Evolutionary conservation across 2,888 invertebrate genomes (phyloP).

Genomic region (Andrena haemorrhoa): DNA sequence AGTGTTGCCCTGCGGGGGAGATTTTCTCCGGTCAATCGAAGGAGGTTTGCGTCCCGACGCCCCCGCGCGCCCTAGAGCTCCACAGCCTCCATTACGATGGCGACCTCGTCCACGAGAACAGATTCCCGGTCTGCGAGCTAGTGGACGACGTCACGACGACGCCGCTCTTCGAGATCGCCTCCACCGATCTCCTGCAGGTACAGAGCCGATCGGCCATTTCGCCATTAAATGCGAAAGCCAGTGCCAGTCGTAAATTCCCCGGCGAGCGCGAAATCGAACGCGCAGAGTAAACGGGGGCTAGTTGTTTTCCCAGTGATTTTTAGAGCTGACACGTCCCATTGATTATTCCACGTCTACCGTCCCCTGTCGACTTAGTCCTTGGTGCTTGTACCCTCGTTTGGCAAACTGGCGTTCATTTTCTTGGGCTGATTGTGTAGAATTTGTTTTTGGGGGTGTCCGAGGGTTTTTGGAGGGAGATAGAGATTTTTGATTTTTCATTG

Average conservation of each 20-base stretch:
- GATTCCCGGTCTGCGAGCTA: constrained; percentile 58
- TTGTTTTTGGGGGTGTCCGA: too few species aligned
- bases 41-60: constrained; percentile 33
- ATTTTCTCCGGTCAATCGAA: constrained; percentile 54
- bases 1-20: constrained; percentile 68
- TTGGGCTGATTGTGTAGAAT: too few species aligned
- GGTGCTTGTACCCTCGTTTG: too few species aligned
- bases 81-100: constrained; percentile 8
- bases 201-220: constrained; percentile 12
- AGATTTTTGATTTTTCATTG: too few species aligned
- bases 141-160: constrained; percentile 39
- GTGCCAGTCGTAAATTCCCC: constrained; percentile 8
- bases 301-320: constrained; percentile 5
- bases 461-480: too few species aligned
- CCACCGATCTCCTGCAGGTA: constrained; percentile 44
- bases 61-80: constrained; percentile 27
- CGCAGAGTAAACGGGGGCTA: not conserved
- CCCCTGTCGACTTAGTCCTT: not conserved
- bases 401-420: not conserved
- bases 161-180: constrained; percentile 31
- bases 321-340: not conserved
- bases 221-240: not conserved
- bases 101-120: not conserved
- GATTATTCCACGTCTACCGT: not conserved
- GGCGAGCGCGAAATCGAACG: not conserved